Evolutionary conservation across 1,140 invertebrate genomes (phyloP).

Genomic region (Bombus fervidus): DNA sequence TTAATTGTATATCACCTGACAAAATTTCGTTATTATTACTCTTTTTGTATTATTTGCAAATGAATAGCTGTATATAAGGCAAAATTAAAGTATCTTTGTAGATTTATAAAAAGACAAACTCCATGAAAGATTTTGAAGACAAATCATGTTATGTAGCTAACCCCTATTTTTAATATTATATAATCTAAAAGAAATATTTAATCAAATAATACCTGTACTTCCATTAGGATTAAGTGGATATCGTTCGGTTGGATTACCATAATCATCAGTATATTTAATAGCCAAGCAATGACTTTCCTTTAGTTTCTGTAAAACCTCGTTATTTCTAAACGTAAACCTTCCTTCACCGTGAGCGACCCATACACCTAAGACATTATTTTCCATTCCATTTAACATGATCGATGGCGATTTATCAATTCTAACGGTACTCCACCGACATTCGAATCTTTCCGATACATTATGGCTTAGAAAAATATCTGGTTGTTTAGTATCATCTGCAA

Average conservation of each 20-base stretch:
- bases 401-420: slow-evolving; percentile 88
- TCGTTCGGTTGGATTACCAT: slow-evolving; percentile 87
- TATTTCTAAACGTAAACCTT: slow-evolving; percentile 85
- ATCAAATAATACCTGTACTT: slow-evolving; percentile 84
- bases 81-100: no score
- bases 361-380: slow-evolving; percentile 91
- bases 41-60: neutral
- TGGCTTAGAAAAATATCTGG: slow-evolving; percentile 90
- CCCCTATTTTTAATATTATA: slow-evolving; percentile 1
- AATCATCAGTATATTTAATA: slow-evolving; percentile 93
- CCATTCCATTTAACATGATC: slow-evolving; percentile 95
- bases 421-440: slow-evolving; percentile 95
- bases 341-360: slow-evolving; percentile 99
- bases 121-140: no score
- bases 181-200: neutral
- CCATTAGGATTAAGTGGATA: slow-evolving; percentile 98
- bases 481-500: slow-evolving; percentile 70
- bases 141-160: no score
- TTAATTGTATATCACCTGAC: neutral
- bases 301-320: slow-evolving; percentile 84
- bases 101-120: no score
- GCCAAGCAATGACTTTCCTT: slow-evolving; percentile 86
- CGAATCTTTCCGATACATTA: slow-evolving; percentile 94
- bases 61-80: no score
- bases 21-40: neutral